A percentile compares a stretch with the other conserved stretches of the same genome.
Evolutionary conservation across 2,113 vertebrate species (phyloP).

Genomic region (Burhinus bistriatus): DNA sequence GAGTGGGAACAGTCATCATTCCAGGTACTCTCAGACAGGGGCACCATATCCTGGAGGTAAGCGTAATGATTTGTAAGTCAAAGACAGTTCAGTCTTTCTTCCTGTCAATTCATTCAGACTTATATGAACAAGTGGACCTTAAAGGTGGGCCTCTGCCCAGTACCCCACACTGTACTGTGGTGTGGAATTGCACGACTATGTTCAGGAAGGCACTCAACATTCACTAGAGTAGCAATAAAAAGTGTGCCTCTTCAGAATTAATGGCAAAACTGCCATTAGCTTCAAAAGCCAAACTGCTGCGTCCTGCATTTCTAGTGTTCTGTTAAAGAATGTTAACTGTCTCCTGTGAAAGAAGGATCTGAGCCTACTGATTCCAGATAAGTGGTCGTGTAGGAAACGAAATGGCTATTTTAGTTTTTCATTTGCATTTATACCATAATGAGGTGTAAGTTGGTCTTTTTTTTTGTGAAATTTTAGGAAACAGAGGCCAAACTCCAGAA

Average conservation of each 20-base stretch:
- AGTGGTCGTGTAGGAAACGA: neutral
- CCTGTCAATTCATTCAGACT: neutral
- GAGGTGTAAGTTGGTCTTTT: rapidly evolving
- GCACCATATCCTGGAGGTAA: neutral
- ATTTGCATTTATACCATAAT: neutral
- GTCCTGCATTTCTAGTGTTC: neutral
- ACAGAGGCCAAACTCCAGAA: neutral
- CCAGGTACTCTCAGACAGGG: neutral
- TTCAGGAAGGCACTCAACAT: neutral
- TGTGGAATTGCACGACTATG: neutral
- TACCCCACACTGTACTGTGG: rapidly evolving
- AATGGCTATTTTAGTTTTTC: neutral
- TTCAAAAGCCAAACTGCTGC: neutral
- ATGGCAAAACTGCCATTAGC: neutral
- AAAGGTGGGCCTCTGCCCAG: neutral
- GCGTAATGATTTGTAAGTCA: neutral
- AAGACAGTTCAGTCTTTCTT: neutral
- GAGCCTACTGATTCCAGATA: neutral
- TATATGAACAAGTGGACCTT: neutral
- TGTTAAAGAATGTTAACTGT: neutral
- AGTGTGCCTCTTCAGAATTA: neutral
- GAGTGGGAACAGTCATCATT: neutral
- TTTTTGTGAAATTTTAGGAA: neutral
- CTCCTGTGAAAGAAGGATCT: neutral
- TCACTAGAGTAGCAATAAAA: neutral